Percentiles rank a stretch among this genome's conserved stretches.
Conservation (phyloP, 35 echinoderm and acorn worm species). For the Chiridota heheva region DNA sequence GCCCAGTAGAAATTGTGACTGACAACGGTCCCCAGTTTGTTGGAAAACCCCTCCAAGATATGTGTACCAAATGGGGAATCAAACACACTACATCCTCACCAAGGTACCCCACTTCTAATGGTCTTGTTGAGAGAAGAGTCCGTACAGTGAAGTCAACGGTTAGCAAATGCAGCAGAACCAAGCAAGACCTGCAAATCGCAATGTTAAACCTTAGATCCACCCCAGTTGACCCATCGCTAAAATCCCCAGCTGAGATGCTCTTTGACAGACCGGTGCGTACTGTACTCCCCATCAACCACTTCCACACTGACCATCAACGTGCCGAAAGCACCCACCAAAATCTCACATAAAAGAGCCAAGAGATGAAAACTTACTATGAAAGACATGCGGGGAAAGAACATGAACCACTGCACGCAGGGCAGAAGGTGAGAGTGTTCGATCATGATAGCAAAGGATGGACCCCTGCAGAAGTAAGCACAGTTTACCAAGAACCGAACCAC, state of each 20-base stretch:
- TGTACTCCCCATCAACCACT: conserved; percentile 19
- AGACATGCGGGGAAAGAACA: conserved; percentile 2
- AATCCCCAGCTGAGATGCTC: conserved; percentile 49
- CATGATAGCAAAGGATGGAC: neutral
- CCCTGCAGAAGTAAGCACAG: conserved; percentile 4
- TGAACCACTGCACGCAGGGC: neutral
- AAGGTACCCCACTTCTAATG: conserved; percentile 52
- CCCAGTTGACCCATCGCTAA: conserved; percentile 16
- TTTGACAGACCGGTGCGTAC: conserved; percentile 37
- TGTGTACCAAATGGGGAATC: conserved; percentile 45
- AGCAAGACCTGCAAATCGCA: conserved; percentile 13
- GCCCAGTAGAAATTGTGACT: conserved; percentile 33
- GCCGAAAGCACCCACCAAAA: neutral
- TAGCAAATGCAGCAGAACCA: conserved; percentile 25
- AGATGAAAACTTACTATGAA: conserved; percentile 47
- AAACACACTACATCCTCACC: conserved; percentile 42
- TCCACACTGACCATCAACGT: neutral
- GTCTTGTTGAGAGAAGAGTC: conserved; percentile 43
- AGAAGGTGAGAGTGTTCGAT: conserved; percentile 13
- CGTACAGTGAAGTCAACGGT: conserved; percentile 43
- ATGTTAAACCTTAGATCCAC: conserved; percentile 30
- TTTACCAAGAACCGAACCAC: conserved; percentile 40
- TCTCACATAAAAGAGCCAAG: conserved; percentile 8
- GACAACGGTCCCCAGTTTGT: conserved; percentile 54
- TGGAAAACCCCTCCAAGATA: conserved; percentile 1